Evolutionary conservation across 53 echinoderm and acorn worm species (phyloP), one percentile per base, ranked within the genome.

Genomic region (Echinometra lucunter): DNA sequence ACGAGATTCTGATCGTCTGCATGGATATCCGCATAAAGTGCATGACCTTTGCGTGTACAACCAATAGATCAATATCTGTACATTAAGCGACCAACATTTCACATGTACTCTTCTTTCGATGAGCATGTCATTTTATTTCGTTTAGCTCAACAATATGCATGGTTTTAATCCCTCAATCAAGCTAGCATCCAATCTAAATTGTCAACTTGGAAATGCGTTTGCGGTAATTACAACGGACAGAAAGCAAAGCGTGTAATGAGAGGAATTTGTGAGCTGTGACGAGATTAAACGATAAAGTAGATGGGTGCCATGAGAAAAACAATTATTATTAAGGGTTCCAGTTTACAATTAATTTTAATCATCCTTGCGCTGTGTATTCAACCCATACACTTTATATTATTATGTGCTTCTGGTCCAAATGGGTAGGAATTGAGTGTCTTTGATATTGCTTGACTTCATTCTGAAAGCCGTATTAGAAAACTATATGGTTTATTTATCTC

Each of bases 161-260:
- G 25, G 49, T 49, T 85, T 11, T 85, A 47, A 85, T 85, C 53
- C 81, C 85, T 38, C 85, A 85, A 30, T 85, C n/a, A 85, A 47
- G 45, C 49, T 42, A 18, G 1, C 40, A 78, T 40, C 78, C 78
- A 38, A 78, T 78, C 42, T 78, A 5, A 78, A 78, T 40, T 78
- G 40, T 78, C 78, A 78, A 78, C 78, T 40, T 78, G 38, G 40
- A 78, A 72, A 72, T 72, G n/a, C 15, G 35, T 72, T 78, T 42
- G 78, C 78, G 40, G 78, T 42, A 78, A 78, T 78, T 38, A 40
- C 42, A 78, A 78, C 21, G 16, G 72, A 72, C 72, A 7, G 38
- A 42, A 19, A 78, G 23, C 78, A 42, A 19, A 78, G 23, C 78
- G 38, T 78, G 17, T 35, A 72, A 78, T 38, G 23, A 38, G 42